Conservation (phyloP, 1,140 invertebrate species). For the Leptinotarsa undecemlineata region DNA sequence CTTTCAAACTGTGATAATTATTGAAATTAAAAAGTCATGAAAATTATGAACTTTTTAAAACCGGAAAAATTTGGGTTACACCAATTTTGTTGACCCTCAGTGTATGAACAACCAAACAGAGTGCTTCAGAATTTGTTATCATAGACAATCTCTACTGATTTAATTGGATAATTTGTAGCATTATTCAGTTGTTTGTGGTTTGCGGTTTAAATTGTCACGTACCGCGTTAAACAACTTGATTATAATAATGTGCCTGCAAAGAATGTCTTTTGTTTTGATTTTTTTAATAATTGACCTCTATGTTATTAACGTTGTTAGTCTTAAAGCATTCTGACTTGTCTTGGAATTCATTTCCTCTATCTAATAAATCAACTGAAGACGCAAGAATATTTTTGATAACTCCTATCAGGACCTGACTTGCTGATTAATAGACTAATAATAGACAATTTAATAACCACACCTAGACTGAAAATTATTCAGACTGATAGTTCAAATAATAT, state of each 20-base stretch:
- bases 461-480: too few species aligned
- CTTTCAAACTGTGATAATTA: not conserved
- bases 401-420: too few species aligned
- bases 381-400: too few species aligned
- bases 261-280: conserved; percentile 2
- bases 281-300: too few species aligned
- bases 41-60: not conserved
- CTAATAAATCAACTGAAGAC: too few species aligned
- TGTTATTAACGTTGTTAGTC: too few species aligned
- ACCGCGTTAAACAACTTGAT: not conserved
- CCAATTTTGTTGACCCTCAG: not conserved
- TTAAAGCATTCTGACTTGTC: too few species aligned
- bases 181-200: not conserved
- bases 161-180: not conserved
- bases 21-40: not conserved
- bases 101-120: not conserved
- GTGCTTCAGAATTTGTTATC: not conserved
- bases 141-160: not conserved
- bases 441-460: too few species aligned
- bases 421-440: too few species aligned
- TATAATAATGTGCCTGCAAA: not conserved
- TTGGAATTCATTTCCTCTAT: too few species aligned
- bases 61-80: too few species aligned
- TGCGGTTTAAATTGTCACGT: not conserved
- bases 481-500: too few species aligned